Base-by-base conservation (phyloP, 2,888 invertebrate species). In the Apamea sordens region DNA sequence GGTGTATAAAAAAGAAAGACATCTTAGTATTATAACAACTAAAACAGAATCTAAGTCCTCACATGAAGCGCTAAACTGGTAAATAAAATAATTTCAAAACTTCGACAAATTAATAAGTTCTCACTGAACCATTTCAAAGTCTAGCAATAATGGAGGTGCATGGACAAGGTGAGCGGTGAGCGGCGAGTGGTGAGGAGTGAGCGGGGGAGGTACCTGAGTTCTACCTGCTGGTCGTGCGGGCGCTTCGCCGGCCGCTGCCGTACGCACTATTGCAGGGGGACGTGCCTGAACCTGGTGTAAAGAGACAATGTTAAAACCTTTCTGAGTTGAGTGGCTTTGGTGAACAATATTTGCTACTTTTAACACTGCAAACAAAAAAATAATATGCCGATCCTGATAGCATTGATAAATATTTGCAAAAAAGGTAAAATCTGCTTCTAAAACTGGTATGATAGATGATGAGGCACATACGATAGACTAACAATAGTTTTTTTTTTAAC, bases 201-300 rank as follows among this genome's bases (percentile, higher is more conserved):
- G 93, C 94, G 93, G 94, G 96, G 96, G 94, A 95, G 95, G 97
- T 97, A 97, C 97, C 97, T 97, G 97, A 93, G 94, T 91, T 97
- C 97, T 97, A 97, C 97, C 97, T 97, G 97, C 97, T 97, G 96
- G 96, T 96, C 93, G 97, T 96, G 95, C 95, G 95, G 89, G 94
- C 95, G 91, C 95, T 93, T 77, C 97, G 95, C 84, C 97, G 95
- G 83, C 96, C 96, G 91, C 96, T 96, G 91, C 96, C 96, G 91
- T 96, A 96, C 82, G 94, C 94, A 79, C 95, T 95, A 89, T 96
- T 96, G 75, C 95, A 95, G 8, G 95, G 95, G 0, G 96, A 96
- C 28, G 96, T 95, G 83, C 96, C 96, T 13, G 96, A 97, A 41
- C 96, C 96, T 96, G 89, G 1, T 32, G 61, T n/a, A 21, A 32